Conservation (phyloP, 2,797 vertebrate genomes). For the Stomatorhinus walkeri region DNA sequence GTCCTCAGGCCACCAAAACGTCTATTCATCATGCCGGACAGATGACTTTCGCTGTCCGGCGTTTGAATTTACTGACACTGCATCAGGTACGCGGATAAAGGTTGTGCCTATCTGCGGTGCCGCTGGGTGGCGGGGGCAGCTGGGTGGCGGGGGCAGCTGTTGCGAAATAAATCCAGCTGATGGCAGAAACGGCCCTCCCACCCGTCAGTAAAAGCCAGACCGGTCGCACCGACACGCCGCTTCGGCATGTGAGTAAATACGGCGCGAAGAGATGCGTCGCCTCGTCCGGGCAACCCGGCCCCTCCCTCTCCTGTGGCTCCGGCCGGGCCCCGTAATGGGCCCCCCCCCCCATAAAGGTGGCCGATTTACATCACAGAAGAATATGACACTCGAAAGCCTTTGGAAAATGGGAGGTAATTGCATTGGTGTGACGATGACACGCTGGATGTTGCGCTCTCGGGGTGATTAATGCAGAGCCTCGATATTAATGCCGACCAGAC, state of each 20-base stretch:
- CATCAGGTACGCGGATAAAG: not conserved
- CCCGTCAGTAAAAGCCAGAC: not conserved
- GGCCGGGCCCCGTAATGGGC: not conserved
- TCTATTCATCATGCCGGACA: not conserved
- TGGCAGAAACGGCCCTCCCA: not conserved
- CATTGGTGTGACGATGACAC: not conserved
- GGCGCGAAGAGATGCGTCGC: not conserved
- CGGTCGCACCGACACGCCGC: not conserved
- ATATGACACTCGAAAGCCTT: not conserved
- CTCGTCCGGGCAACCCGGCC: too few species aligned
- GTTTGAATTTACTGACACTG: not conserved
- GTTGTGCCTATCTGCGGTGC: not conserved
- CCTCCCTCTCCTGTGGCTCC: not conserved
- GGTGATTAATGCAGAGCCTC: not conserved
- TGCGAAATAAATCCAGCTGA: not conserved
- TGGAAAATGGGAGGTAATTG: not conserved
- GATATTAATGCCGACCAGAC: not conserved
- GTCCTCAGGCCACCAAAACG: not conserved
- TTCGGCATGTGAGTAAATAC: not conserved
- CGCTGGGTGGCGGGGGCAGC: not conserved
- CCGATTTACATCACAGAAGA: not conserved
- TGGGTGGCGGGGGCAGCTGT: not conserved
- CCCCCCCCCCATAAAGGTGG: not conserved
- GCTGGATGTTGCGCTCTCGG: not conserved
- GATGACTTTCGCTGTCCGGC: not conserved